Base-by-base conservation (phyloP, 2,797 vertebrate genomes). In the Benthosema pterotum region DNA sequence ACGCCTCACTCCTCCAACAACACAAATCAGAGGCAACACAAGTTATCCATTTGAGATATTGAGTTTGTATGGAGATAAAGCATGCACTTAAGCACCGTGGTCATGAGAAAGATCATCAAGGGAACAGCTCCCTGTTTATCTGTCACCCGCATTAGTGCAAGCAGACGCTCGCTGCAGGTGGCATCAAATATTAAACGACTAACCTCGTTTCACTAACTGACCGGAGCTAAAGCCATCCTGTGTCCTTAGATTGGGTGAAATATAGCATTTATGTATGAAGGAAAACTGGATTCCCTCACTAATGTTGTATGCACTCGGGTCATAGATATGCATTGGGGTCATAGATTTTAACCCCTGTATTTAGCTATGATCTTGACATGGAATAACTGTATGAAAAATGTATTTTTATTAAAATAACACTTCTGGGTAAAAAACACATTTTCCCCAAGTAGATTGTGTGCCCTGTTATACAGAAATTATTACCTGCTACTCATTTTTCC, bases 31-130 rank as follows among this genome's bases (percentile, higher is more conserved):
- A 93, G 88, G 89, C 90, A 94, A 94, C 94, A 95, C 92, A 91
- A 92, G 85, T 94, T 93, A 91, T 95, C 94, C 94, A 94, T 95
- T 94, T 94, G 93, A 94, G 94, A 93, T 93, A 92, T 88, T 74
- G 92, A 93, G 93, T 93, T 87, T 88, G 92, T 93, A 93, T 89
- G 90, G 93, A 95, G 93, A 95, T 93, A 93, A 94, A 93, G 73
- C 87, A 86, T 84, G 92, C 92, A 92, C 91, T 94, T 91, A 93
- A 87, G 88, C 88, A 87, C 82, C 90, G 75, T 82, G 79, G 91
- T 88, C 88, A 83, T 87, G 86, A 89, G 87, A 89, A 87, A 89
- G 88, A 91, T 69, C 88, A 80, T 88, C 92, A 63, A 82, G 93
- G 94, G 93, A 91, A 88, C 63, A 57, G 73, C 91, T 71, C 91